These are phyloP conservation scores for Acanthopagrus latus DNA, from an alignment of 2,797 vertebrate genomes.

Conservation along the genomic window DNA sequence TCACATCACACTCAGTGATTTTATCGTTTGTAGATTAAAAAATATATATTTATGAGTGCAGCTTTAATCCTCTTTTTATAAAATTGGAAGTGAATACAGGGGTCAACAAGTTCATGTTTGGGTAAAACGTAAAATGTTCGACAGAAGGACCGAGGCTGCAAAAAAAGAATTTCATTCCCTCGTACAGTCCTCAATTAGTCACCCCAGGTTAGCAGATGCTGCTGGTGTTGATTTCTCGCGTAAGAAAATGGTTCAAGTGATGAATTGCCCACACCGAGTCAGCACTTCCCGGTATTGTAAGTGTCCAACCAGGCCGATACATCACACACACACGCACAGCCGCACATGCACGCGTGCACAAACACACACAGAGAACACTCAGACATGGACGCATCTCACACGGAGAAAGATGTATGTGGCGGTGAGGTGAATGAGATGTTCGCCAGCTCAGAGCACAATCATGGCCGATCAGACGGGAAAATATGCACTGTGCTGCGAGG, in stretches of 20 bases:
- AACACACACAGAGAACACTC: conserved; percentile 18
- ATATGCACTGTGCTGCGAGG: conserved; percentile 24
- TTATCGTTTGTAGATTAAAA: neutral
- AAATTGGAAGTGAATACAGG: neutral
- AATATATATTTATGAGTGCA: neutral
- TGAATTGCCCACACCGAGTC: conserved; percentile 59
- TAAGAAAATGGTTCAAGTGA: conserved; percentile 56
- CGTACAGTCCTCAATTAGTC: conserved; percentile 6
- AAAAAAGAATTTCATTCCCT: too few species aligned
- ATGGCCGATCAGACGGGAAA: conserved; percentile 45
- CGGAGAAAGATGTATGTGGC: conserved; percentile 37
- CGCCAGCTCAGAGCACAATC: conserved; percentile 41
- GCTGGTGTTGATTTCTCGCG: conserved; percentile 30
- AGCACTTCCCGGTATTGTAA: conserved; percentile 58
- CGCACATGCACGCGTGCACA: conserved; percentile 16
- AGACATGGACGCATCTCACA: conserved; percentile 30
- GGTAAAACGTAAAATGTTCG: neutral
- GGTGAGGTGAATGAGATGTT: conserved; percentile 49
- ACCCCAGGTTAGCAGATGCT: conserved; percentile 20
- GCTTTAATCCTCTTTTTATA: neutral
- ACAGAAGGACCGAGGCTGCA: too few species aligned
- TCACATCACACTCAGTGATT: neutral
- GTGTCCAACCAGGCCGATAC: conserved; percentile 53
- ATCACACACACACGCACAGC: conserved; percentile 38
- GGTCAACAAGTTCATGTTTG: neutral